Evolutionary conservation across 2,113 vertebrate species (phyloP), one percentile per base, ranked within the genome.

Genomic region (Amazona guildingii): DNA sequence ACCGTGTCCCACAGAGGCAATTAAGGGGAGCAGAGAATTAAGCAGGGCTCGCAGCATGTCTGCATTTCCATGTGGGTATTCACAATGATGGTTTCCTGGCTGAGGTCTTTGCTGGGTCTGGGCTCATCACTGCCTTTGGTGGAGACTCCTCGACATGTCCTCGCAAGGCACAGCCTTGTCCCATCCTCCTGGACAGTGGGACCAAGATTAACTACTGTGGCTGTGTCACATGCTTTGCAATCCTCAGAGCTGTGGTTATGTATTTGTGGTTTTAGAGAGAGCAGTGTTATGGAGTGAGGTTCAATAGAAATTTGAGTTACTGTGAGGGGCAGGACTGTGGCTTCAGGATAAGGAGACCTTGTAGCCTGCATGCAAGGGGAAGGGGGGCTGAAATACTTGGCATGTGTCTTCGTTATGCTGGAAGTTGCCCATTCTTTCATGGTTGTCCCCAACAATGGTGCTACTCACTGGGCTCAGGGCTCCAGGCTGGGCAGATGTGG

Each of bases 1-100:
- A 51, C 55, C 35, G n/a, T 31, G 49, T 93, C 85, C 63, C 83
- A 77, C 88, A 83, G 96, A 93, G 90, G 72, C 90, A 95, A 96
- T 90, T 96, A 90, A 92, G 94, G 2, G 0, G 49, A 83, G 82
- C 0, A 0, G 29, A 41, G 72, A 90, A 64, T 86, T 85, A 76
- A 83, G 67, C 73, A 74, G 86, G 51, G 64, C 49, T 93, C 5
- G 0, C 82, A 93, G 85, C 63, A 83, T 10, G 62, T 44, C 67
- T 69, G 67, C 37, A 9, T 74, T 96, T 92, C 90, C 82, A 87
- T 5, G 14, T 80, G 59, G 92, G 29, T 3, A 1, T 62, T 80
- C 59, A 46, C 82, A 85, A 62, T 57, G 70, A 73, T 28, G 57
- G 14, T 61, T 91, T 93, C 66, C 52, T 79, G 57, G 62, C 52